phyloP scores from a whole-genome alignment of 2,888 invertebrate genomes.

The Furcula furcula region DNA sequence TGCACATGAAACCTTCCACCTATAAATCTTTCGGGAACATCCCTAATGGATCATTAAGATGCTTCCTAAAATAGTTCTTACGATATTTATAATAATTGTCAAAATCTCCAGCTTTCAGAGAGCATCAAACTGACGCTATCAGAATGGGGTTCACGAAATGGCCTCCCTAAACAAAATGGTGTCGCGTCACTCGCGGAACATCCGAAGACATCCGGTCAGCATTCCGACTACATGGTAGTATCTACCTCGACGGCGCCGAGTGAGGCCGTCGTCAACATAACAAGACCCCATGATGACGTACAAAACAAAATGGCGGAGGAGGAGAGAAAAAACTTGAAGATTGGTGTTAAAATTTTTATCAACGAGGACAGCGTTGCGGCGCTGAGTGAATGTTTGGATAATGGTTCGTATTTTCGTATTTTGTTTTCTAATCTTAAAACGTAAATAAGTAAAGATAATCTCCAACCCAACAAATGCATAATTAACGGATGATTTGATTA shows the following conservation, averaged over 20 bases:
- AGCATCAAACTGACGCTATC: constrained; percentile 74
- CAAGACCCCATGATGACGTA: constrained; percentile 83
- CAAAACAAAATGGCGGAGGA: constrained; percentile 85
- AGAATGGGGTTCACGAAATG: constrained; percentile 66
- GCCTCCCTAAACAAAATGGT: constrained; percentile 51
- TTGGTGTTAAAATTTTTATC: constrained; percentile 93
- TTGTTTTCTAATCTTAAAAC: too few species aligned
- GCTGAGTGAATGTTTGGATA: constrained; percentile 87
- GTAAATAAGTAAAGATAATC: too few species aligned
- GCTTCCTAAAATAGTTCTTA: too few species aligned
- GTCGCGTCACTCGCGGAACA: constrained; percentile 32
- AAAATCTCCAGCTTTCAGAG: constrained; percentile 64
- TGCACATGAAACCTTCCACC: too few species aligned
- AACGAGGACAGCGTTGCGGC: constrained; percentile 85
- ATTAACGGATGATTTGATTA: too few species aligned
- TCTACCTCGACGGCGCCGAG: constrained; percentile 40
- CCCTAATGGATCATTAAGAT: too few species aligned
- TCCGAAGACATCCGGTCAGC: constrained; percentile 38
- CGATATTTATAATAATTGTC: background rate
- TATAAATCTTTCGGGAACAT: too few species aligned
- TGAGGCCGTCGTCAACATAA: constrained; percentile 75
- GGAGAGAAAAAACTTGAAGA: constrained; percentile 88
- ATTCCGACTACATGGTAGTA: constrained; percentile 62
- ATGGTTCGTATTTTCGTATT: constrained; percentile 84
- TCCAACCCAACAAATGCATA: too few species aligned